A percentile compares a stretch with the other conserved stretches of the same genome.
These are phyloP conservation scores for Delphinus delphis DNA, from an alignment of 2,113 vertebrate genomes.

Conservation along the genomic window DNA sequence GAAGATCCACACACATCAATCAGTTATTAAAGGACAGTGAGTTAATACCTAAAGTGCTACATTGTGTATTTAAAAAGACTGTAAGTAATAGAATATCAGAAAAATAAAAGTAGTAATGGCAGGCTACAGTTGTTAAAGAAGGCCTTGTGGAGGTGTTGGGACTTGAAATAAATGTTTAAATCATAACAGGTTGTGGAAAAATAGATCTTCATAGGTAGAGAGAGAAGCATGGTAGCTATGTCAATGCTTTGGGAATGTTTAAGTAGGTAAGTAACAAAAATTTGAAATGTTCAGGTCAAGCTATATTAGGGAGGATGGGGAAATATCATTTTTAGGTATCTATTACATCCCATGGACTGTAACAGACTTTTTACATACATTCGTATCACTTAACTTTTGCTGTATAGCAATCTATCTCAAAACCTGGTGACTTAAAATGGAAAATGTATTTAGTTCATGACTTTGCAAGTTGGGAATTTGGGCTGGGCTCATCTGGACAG, in stretches of 20 bases:
- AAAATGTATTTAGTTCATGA: background rate
- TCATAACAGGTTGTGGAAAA: background rate
- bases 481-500: background rate
- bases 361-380: background rate
- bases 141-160: background rate
- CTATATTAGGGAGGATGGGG: background rate
- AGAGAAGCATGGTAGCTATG: background rate
- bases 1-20: background rate
- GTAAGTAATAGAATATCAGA: background rate
- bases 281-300: background rate
- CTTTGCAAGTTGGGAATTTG: background rate
- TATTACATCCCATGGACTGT: background rate
- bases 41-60: background rate
- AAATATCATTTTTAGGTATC: background rate
- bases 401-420: background rate
- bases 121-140: background rate
- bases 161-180: slow-evolving; percentile 1
- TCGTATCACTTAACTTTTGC: background rate
- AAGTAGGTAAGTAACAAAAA: background rate
- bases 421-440: background rate
- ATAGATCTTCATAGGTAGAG: background rate
- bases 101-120: background rate
- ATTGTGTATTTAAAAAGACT: background rate
- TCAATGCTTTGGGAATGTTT: background rate
- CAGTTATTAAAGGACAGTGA: background rate